A percentile compares a stretch with the other conserved stretches of the same genome.
phyloP scores from a whole-genome alignment of 2,113 vertebrate species.

The Puma concolor region DNA sequence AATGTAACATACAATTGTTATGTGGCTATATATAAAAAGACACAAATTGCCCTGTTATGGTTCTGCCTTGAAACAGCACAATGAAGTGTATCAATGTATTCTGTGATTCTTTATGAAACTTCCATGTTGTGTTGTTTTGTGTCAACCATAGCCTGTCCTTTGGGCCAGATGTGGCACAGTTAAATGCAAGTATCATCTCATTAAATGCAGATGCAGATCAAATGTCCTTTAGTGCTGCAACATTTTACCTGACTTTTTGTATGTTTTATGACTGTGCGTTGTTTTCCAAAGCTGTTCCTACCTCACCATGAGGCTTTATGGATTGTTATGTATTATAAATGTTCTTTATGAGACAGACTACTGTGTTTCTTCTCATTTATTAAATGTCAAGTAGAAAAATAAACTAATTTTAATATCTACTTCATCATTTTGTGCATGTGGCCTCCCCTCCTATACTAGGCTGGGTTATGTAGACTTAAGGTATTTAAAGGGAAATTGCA shows the following conservation, averaged over 20 bases:
- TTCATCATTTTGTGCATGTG: conserved; percentile 31
- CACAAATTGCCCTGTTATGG: conserved; percentile 50
- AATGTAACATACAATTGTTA: conserved; percentile 68
- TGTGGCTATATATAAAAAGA: conserved; percentile 69
- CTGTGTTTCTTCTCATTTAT: conserved; percentile 77
- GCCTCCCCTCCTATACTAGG: background rate
- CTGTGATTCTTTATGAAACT: conserved; percentile 63
- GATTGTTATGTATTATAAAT: conserved; percentile 71
- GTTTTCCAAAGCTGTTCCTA: conserved; percentile 80
- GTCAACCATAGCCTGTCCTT: conserved; percentile 52
- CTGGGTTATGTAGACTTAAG: background rate
- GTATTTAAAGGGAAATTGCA: background rate
- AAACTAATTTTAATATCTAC: conserved; percentile 65
- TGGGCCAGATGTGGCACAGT: conserved; percentile 27
- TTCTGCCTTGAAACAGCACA: conserved; percentile 69
- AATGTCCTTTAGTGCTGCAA: conserved; percentile 62
- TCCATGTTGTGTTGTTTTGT: conserved; percentile 46
- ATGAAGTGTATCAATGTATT: conserved; percentile 39
- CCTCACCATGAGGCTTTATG: conserved; percentile 67
- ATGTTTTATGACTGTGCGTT: conserved; percentile 70
- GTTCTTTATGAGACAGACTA: conserved; percentile 69
- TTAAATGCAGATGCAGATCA: conserved; percentile 55
- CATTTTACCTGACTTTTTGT: conserved; percentile 39
- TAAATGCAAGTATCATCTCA: background rate
- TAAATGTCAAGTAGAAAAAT: conserved; percentile 77